Conservation (phyloP, 2,888 invertebrate genomes). For the Volucella zonaria region DNA sequence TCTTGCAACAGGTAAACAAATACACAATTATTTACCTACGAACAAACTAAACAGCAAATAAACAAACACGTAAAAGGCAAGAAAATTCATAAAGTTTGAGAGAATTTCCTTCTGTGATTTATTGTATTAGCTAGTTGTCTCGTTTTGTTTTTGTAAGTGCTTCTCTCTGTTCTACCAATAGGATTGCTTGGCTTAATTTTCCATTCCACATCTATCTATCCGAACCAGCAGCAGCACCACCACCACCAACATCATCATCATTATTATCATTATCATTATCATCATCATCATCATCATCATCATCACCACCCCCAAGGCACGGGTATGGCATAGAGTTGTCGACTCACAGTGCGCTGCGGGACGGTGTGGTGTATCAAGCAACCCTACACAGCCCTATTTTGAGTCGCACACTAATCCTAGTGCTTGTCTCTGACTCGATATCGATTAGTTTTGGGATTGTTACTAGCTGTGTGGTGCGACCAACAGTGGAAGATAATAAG, state of each 20-base stretch:
- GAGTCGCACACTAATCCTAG: slow-evolving; percentile 73
- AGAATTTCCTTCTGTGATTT: slow-evolving; percentile 64
- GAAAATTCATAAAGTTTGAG: slow-evolving; percentile 44
- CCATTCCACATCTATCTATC: slow-evolving; percentile 12
- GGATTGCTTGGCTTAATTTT: slow-evolving; percentile 37
- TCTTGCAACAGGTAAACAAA: slow-evolving; percentile 73
- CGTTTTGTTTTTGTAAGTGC: slow-evolving; percentile 18
- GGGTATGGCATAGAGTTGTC: not conserved
- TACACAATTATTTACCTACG: slow-evolving; percentile 44
- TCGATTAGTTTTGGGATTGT: slow-evolving; percentile 69
- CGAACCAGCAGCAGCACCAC: not conserved
- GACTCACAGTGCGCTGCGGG: slow-evolving; percentile 16
- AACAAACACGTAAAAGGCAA: slow-evolving; percentile 23
- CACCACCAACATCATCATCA: not conserved
- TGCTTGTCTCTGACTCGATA: slow-evolving; percentile 71
- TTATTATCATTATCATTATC: too few species aligned
- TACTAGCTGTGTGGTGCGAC: slow-evolving; percentile 48
- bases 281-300: not conserved
- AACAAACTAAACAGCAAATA: slow-evolving; percentile 51
- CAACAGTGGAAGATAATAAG: slow-evolving; percentile 51
- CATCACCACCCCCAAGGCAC: not conserved
- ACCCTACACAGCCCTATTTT: slow-evolving; percentile 68
- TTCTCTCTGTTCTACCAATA: slow-evolving; percentile 59
- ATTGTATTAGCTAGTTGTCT: slow-evolving; percentile 37
- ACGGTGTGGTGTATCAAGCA: slow-evolving; percentile 44